These are phyloP conservation scores for Neocrepidodera transversa DNA, from an alignment of 2,888 invertebrate species.

Conservation along the genomic window DNA sequence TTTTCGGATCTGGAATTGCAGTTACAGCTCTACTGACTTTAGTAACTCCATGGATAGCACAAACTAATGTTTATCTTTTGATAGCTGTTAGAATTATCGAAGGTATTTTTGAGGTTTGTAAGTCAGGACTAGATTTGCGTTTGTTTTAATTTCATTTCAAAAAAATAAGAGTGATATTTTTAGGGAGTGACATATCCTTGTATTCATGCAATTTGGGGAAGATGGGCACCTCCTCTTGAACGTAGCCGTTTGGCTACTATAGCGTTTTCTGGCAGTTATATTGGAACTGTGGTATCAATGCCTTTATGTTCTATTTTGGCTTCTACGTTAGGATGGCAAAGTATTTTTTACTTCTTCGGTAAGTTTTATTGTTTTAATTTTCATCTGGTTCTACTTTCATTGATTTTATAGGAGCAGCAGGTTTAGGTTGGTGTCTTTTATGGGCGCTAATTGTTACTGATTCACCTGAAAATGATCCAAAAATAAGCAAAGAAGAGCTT, in stretches of 20 bases:
- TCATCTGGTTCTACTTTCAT: too few relatives aligned
- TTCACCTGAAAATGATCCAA: slow-evolving; percentile 76
- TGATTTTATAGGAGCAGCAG: slow-evolving; percentile 65
- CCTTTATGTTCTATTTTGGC: slow-evolving; percentile 79
- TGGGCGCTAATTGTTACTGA: slow-evolving; percentile 78
- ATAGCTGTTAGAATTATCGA: slow-evolving; percentile 68
- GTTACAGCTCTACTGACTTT: slow-evolving; percentile 81
- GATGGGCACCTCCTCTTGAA: slow-evolving; percentile 83
- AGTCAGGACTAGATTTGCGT: too few relatives aligned
- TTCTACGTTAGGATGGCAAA: slow-evolving; percentile 77
- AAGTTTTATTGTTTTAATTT: slow-evolving; percentile 28
- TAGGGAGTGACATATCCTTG: slow-evolving; percentile 81
- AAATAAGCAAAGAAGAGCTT: slow-evolving; percentile 75
- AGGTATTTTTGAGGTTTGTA: slow-evolving; percentile 53
- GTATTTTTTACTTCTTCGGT: slow-evolving; percentile 79
- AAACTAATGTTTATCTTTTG: slow-evolving; percentile 73
- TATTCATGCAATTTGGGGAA: slow-evolving; percentile 84
- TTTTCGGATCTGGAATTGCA: slow-evolving; percentile 80
- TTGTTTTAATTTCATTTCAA: not conserved
- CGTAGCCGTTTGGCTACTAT: slow-evolving; percentile 80
- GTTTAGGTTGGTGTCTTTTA: slow-evolving; percentile 73
- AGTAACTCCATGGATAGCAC: slow-evolving; percentile 79
- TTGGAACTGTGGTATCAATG: slow-evolving; percentile 85
- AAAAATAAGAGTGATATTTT: slow-evolving; percentile 5
- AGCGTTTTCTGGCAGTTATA: slow-evolving; percentile 86